A percentile compares a stretch with the other conserved stretches of the same genome.
phyloP scores from a whole-genome alignment of 2,888 invertebrate genomes.

The Eristalis intricaria region DNA sequence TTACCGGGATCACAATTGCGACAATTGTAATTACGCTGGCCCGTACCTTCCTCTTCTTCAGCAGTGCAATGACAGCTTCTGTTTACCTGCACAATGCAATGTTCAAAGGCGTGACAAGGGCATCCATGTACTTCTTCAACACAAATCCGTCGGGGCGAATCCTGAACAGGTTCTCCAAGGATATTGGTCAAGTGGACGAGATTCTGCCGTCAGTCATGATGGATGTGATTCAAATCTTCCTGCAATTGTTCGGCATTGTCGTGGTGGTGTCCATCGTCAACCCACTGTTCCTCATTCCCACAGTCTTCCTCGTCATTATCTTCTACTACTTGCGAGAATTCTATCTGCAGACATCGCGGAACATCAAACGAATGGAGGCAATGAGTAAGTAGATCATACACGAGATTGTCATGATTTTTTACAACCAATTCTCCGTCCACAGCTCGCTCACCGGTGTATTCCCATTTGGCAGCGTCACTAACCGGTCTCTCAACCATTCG shows the following conservation, averaged over 20 bases:
- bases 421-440: conserved; percentile 73
- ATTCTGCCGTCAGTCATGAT: conserved; percentile 81
- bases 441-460: conserved; percentile 97
- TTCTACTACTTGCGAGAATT: conserved; percentile 89
- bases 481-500: conserved; percentile 96
- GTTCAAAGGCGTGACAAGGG: conserved; percentile 91
- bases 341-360: conserved; percentile 90
- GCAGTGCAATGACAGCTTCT: conserved; percentile 88
- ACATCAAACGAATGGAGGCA: conserved; percentile 91
- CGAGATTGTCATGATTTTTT: background rate
- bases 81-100: conserved; percentile 90
- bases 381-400: conserved; percentile 85
- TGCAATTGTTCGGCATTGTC: conserved; percentile 90
- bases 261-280: conserved; percentile 90
- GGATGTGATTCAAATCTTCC: conserved; percentile 87
- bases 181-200: conserved; percentile 86
- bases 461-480: conserved; percentile 93
- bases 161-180: conserved; percentile 94
- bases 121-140: conserved; percentile 94
- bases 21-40: conserved; percentile 80
- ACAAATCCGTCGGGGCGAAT: conserved; percentile 92
- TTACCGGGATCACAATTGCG: conserved; percentile 81
- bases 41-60: conserved; percentile 82
- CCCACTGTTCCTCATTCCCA: conserved; percentile 88
- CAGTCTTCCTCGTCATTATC: conserved; percentile 86